These are phyloP conservation scores for Philaenus spumarius DNA, from an alignment of 1,140 invertebrate genomes.

Conservation along the genomic window DNA sequence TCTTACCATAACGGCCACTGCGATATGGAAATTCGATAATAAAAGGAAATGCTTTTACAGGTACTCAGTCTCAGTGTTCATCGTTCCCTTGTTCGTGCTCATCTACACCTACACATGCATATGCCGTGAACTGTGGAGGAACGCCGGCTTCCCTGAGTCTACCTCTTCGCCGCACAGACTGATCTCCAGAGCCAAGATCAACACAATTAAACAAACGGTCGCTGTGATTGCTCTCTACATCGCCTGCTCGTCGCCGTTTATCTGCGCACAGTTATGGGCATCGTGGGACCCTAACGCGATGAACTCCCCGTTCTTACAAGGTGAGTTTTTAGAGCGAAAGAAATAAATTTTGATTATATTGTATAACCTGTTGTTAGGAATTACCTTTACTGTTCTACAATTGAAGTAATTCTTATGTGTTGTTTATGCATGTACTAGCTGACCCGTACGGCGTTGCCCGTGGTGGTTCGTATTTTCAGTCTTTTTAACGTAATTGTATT, in stretches of 20 bases:
- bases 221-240: slow-evolving; percentile 66
- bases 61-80: slow-evolving; percentile 53
- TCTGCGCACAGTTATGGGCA: slow-evolving; percentile 51
- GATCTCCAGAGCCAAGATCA: slow-evolving; percentile 63
- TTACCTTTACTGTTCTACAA: too few species aligned
- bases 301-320: slow-evolving; percentile 45
- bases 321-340: too few species aligned
- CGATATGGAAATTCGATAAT: too few species aligned
- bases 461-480: too few species aligned
- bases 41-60: too few species aligned
- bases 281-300: slow-evolving; percentile 46
- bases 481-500: too few species aligned
- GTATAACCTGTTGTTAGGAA: too few species aligned
- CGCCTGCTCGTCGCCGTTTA: slow-evolving; percentile 64
- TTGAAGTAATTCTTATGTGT: too few species aligned
- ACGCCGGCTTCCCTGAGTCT: slow-evolving; percentile 30
- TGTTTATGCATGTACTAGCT: too few species aligned
- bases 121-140: slow-evolving; percentile 50
- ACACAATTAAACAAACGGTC: slow-evolving; percentile 69
- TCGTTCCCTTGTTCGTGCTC: slow-evolving; percentile 52
- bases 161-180: slow-evolving; percentile 33
- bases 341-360: too few species aligned
- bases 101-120: slow-evolving; percentile 57
- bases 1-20: too few species aligned
- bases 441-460: too few species aligned